These are phyloP conservation scores for Ptychochromis oligacanthus DNA, from an alignment of 2,113 vertebrate genomes.

Conservation along the genomic window DNA sequence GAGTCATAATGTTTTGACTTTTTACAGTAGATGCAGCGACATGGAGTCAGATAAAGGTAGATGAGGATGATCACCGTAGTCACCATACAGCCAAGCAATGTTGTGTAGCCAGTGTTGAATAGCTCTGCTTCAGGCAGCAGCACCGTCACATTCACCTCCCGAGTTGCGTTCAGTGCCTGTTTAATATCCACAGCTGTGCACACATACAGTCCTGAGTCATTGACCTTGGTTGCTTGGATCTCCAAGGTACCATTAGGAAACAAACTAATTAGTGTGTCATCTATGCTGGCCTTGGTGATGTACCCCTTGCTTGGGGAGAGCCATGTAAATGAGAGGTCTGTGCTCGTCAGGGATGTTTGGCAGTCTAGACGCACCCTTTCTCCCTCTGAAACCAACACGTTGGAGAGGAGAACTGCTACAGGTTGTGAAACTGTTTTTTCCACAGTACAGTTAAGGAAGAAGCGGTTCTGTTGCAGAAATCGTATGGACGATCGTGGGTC, in stretches of 20 bases:
- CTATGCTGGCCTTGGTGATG: constrained; percentile 76
- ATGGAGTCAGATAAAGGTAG: constrained; percentile 93
- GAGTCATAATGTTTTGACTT: constrained; percentile 67
- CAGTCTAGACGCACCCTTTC: constrained; percentile 84
- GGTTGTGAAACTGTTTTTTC: constrained; percentile 42
- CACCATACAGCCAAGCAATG: constrained; percentile 89
- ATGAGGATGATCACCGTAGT: constrained; percentile 88
- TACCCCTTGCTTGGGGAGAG: constrained; percentile 83
- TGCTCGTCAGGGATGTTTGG: constrained; percentile 74
- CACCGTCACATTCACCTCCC: constrained; percentile 89
- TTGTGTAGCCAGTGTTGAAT: constrained; percentile 93
- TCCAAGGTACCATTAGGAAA: constrained; percentile 88
- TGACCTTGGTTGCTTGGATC: constrained; percentile 80
- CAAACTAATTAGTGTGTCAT: constrained; percentile 80
- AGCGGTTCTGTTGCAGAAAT: constrained; percentile 81
- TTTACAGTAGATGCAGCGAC: constrained; percentile 85
- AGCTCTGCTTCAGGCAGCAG: constrained; percentile 73
- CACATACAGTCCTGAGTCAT: constrained; percentile 89
- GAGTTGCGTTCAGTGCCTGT: constrained; percentile 84
- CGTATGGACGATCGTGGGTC: constrained; percentile 76
- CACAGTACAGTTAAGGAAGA: constrained; percentile 87
- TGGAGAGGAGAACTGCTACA: constrained; percentile 62
- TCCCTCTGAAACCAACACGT: constrained; percentile 79
- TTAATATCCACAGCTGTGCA: constrained; percentile 85
- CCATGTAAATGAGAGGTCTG: constrained; percentile 86